Percentiles rank a stretch among this genome's conserved stretches.
phyloP scores from a whole-genome alignment of 1,140 invertebrate genomes.

The Drosophila mayri region DNA sequence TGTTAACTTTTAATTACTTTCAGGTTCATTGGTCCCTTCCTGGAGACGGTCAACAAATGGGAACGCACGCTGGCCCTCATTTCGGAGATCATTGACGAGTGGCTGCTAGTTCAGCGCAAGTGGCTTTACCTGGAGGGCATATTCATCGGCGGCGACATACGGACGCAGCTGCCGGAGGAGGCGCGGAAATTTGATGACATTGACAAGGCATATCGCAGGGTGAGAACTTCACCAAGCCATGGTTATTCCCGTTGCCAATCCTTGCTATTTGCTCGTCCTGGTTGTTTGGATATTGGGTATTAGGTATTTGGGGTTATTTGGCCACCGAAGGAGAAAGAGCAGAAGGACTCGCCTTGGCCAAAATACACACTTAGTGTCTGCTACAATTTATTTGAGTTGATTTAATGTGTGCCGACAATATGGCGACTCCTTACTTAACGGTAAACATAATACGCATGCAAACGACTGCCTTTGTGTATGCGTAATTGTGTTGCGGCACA shows the following conservation, averaged over 20 bases:
- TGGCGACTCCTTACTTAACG: conserved; percentile 84
- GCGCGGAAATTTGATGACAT: conserved; percentile 95
- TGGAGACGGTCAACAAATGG: conserved; percentile 92
- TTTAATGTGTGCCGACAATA: conserved; percentile 81
- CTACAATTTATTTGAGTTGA: conserved; percentile 80
- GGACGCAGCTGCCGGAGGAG: conserved; percentile 93
- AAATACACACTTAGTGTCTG: conserved; percentile 63
- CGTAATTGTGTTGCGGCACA: conserved; percentile 66
- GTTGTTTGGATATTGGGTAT: conserved; percentile 39
- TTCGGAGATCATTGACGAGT: conserved; percentile 93
- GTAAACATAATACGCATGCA: conserved; percentile 84
- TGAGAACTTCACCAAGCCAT: conserved; percentile 63
- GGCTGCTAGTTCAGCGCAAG: conserved; percentile 93
- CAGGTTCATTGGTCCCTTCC: conserved; percentile 94
- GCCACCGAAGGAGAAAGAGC: not conserved
- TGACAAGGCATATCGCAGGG: conserved; percentile 91
- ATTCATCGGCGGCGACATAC: conserved; percentile 94
- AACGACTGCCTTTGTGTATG: conserved; percentile 77
- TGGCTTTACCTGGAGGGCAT: conserved; percentile 97
- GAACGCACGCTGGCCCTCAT: conserved; percentile 92
- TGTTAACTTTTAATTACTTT: not conserved
- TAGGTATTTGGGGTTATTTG: conserved; percentile 41
- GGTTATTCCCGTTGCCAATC: not conserved
- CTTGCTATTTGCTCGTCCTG: conserved; percentile 54
- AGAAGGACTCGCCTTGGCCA: conserved; percentile 17